Percentiles rank a stretch among this genome's conserved stretches.
These are phyloP conservation scores for Dryocosmus kuriphilus DNA, from an alignment of 2,888 invertebrate genomes.

Conservation along the genomic window DNA sequence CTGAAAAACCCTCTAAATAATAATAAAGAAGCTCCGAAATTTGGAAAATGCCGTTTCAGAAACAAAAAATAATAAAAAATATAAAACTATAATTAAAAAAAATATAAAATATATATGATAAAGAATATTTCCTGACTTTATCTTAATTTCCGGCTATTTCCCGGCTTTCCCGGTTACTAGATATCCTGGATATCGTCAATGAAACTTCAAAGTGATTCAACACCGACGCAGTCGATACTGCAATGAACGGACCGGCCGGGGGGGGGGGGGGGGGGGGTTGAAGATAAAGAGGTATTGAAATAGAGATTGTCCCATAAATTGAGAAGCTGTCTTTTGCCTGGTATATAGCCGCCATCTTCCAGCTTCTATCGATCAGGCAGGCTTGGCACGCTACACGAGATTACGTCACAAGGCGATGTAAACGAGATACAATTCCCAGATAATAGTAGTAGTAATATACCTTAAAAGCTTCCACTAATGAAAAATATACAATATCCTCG, in stretches of 20 bases:
- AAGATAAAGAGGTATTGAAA: slow-evolving; percentile 52
- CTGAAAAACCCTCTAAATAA: too few relatives aligned
- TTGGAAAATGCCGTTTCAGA: too few relatives aligned
- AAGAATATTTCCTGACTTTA: too few relatives aligned
- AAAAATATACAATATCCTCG: not conserved
- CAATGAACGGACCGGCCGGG: not conserved
- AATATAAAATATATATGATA: too few relatives aligned
- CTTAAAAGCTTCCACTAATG: not conserved
- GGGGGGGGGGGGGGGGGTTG: too few relatives aligned
- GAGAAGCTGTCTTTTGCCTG: slow-evolving; percentile 55
- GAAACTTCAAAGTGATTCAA: slow-evolving; percentile 21
- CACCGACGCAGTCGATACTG: not conserved
- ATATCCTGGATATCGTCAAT: not conserved
- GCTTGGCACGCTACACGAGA: slow-evolving; percentile 41
- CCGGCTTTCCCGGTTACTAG: too few relatives aligned
- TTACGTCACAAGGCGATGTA: slow-evolving; percentile 44
- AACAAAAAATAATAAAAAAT: too few relatives aligned
- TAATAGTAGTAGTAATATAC: slow-evolving; percentile 5
- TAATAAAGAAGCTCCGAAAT: too few relatives aligned
- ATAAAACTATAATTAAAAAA: too few relatives aligned
- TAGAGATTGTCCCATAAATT: slow-evolving; percentile 59
- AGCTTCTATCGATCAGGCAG: slow-evolving; percentile 57
- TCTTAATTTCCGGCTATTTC: too few relatives aligned
- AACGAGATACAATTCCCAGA: not conserved
- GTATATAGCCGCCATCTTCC: slow-evolving; percentile 56